Conservation (phyloP, 2,888 invertebrate genomes). For the Heliconius ethilla region DNA sequence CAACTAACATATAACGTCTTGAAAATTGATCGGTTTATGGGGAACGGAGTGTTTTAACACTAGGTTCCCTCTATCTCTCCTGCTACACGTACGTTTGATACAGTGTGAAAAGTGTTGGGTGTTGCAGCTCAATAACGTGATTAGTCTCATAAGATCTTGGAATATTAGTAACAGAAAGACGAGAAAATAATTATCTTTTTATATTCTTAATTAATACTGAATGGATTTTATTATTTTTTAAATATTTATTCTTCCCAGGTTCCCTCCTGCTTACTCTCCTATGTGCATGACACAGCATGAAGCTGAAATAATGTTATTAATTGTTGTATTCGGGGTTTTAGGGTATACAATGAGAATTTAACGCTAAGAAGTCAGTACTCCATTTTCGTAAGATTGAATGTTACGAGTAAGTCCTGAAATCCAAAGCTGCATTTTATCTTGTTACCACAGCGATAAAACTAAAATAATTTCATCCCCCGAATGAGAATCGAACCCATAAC, state of each 20-base stretch:
- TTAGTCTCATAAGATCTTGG: too few relatives aligned
- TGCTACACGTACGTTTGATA: too few relatives aligned
- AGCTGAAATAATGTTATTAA: background rate
- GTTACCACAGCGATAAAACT: background rate
- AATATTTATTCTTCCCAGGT: too few relatives aligned
- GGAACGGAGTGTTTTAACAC: background rate
- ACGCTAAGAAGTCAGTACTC: background rate
- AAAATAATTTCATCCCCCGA: background rate
- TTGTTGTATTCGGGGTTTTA: background rate
- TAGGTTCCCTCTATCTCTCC: background rate
- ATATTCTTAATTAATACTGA: too few relatives aligned
- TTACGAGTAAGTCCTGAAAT: too few relatives aligned
- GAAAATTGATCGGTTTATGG: background rate
- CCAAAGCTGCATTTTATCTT: background rate
- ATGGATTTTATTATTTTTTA: too few relatives aligned
- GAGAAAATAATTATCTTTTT: too few relatives aligned
- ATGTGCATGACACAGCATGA: background rate
- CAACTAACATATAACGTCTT: background rate
- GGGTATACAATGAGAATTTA: background rate
- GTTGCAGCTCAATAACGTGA: too few relatives aligned
- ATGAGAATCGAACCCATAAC: background rate
- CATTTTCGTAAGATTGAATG: background rate
- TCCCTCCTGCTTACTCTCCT: background rate
- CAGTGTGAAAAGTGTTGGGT: too few relatives aligned
- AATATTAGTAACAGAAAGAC: too few relatives aligned